phyloP scores from a whole-genome alignment of 2,888 invertebrate species.

The Tholera decimalis region DNA sequence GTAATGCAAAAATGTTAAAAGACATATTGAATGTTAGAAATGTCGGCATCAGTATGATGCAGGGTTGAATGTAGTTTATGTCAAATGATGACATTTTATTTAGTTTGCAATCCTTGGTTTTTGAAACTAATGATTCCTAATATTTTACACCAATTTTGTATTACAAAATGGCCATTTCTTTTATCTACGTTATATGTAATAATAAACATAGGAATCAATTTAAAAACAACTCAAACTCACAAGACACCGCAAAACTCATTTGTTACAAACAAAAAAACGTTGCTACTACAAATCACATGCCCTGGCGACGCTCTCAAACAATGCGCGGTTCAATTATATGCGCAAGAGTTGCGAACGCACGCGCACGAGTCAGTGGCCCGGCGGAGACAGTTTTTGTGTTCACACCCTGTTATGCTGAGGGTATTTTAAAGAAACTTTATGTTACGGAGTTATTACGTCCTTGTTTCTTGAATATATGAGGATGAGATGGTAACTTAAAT shows the following conservation, averaged over 20 bases:
- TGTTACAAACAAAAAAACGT: slow-evolving; percentile 50
- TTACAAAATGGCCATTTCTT: too few species aligned
- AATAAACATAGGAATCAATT: background rate
- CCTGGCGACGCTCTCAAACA: slow-evolving; percentile 60
- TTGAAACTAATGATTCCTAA: too few species aligned
- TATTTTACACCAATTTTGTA: too few species aligned
- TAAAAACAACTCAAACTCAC: slow-evolving; percentile 14
- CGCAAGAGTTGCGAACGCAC: slow-evolving; percentile 69
- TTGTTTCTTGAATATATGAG: background rate
- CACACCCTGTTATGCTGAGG: slow-evolving; percentile 48
- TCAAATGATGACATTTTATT: too few species aligned
- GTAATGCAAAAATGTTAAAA: too few species aligned
- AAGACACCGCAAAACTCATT: slow-evolving; percentile 54
- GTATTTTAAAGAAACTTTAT: slow-evolving; percentile 18
- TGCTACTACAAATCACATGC: slow-evolving; percentile 64
- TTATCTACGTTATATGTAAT: too few species aligned
- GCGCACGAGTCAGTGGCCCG: slow-evolving; percentile 66
- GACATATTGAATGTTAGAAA: background rate
- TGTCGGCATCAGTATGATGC: too few species aligned
- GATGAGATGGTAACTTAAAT: background rate
- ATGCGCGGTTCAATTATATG: slow-evolving; percentile 71
- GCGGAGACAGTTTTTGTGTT: slow-evolving; percentile 60
- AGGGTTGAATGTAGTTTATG: too few species aligned
- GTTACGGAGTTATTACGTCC: background rate
- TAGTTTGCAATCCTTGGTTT: too few species aligned